phyloP scores from a whole-genome alignment of 2,797 vertebrate genomes.

The Allenopithecus nigroviridis region DNA sequence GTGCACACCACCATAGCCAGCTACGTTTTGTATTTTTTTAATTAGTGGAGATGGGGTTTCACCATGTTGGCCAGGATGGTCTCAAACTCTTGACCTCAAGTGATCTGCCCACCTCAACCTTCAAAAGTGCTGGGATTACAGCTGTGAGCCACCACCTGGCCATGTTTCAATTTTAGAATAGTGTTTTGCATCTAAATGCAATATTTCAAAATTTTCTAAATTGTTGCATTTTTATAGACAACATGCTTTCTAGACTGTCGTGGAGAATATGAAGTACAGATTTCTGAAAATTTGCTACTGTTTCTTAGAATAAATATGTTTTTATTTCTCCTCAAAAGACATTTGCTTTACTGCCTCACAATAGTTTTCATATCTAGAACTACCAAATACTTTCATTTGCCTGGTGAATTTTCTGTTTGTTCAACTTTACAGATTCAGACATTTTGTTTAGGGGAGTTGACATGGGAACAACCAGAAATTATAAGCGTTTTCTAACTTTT shows the following conservation, averaged over 20 bases:
- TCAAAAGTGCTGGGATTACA: not conserved
- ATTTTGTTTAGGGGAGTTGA: not conserved
- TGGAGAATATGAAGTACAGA: not conserved
- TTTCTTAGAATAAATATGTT: not conserved
- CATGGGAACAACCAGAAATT: not conserved
- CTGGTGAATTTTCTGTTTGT: not conserved
- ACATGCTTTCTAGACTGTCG: not conserved
- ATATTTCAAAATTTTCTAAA: not conserved
- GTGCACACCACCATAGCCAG: too few relatives aligned
- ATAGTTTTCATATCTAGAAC: not conserved
- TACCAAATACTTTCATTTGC: conserved; percentile 1
- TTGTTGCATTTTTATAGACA: not conserved
- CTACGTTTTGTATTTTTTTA: not conserved
- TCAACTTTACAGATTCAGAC: not conserved
- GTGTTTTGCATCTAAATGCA: not conserved
- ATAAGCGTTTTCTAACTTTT: not conserved
- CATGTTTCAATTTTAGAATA: conserved; percentile 13
- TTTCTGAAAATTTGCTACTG: not conserved
- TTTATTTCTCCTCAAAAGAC: not conserved
- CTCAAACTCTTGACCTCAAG: not conserved
- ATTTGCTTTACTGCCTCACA: not conserved
- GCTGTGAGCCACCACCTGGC: not conserved
- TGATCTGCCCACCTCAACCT: not conserved
- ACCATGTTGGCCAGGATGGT: not conserved
- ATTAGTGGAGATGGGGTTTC: not conserved